phyloP scores from a whole-genome alignment of 1,140 invertebrate genomes.

The Megathymus violae region DNA sequence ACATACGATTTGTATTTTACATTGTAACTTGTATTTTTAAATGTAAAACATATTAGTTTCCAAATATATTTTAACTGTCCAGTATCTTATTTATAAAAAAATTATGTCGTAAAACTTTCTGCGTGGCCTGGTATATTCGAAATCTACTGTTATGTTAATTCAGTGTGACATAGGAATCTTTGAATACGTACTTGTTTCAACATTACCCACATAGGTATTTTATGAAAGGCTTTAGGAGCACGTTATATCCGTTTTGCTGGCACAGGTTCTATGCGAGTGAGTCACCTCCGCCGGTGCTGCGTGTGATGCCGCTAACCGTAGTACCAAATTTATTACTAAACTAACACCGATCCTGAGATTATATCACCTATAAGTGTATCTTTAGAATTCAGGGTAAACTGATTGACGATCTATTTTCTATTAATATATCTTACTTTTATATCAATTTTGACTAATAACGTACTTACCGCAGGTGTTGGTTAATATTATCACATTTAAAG shows the following conservation, averaged over 20 bases:
- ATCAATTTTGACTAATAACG: too few relatives aligned
- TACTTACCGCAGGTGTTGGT: too few relatives aligned
- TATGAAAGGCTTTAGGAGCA: background rate
- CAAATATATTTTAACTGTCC: too few relatives aligned
- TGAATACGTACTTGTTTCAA: constrained; percentile 2
- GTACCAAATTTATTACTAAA: constrained; percentile 25
- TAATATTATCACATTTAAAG: too few relatives aligned
- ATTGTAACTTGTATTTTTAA: too few relatives aligned
- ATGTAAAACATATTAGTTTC: too few relatives aligned
- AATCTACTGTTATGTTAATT: too few relatives aligned
- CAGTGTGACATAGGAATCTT: constrained; percentile 9
- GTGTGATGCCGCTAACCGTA: constrained; percentile 25
- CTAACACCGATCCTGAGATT: background rate
- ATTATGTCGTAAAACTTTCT: too few relatives aligned
- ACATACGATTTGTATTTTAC: too few relatives aligned
- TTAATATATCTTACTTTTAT: background rate
- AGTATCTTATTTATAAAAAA: too few relatives aligned
- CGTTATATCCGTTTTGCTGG: constrained; percentile 14
- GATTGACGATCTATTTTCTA: background rate
- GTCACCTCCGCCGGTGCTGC: constrained; percentile 14
- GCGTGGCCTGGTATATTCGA: too few relatives aligned
- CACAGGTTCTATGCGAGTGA: constrained; percentile 22
- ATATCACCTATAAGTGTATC: constrained; percentile 8
- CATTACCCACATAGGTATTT: background rate
- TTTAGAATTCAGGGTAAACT: background rate